phyloP scores from a whole-genome alignment of 2,888 invertebrate species.

The Leptopterna dolabrata region DNA sequence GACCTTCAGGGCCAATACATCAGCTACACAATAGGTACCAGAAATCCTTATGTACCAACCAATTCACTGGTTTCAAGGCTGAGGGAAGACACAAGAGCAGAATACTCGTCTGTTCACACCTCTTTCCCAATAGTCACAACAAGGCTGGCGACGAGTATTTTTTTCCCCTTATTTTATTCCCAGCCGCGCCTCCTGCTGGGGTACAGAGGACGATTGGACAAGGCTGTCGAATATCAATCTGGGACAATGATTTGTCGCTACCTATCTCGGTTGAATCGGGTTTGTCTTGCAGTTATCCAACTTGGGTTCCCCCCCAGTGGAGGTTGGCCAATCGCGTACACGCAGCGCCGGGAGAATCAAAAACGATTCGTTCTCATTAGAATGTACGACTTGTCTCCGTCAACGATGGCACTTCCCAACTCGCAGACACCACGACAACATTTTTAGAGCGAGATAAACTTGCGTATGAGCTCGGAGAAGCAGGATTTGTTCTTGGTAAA shows the following conservation, averaged over 20 bases:
- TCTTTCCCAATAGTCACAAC: background rate
- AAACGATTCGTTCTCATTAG: slow-evolving; percentile 10
- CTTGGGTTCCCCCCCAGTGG: background rate
- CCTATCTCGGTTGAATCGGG: background rate
- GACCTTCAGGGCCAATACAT: too few relatives aligned
- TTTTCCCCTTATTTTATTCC: background rate
- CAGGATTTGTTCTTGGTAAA: background rate
- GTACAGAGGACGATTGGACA: background rate
- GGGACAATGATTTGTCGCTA: slow-evolving; percentile 12
- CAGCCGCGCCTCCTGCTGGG: background rate
- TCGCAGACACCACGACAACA: background rate
- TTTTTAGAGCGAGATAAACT: background rate
- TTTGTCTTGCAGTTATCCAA: background rate
- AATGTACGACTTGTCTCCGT: background rate
- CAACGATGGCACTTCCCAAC: background rate
- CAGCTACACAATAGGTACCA: too few relatives aligned
- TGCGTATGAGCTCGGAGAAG: background rate
- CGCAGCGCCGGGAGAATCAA: background rate
- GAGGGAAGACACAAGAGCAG: background rate
- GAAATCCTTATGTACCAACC: background rate
- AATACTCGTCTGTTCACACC: background rate
- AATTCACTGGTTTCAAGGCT: background rate
- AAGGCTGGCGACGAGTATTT: background rate
- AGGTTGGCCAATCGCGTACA: background rate
- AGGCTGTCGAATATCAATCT: slow-evolving; percentile 21